phyloP scores from a whole-genome alignment of 2,888 invertebrate genomes.

The Digitonthophagus gazella region DNA sequence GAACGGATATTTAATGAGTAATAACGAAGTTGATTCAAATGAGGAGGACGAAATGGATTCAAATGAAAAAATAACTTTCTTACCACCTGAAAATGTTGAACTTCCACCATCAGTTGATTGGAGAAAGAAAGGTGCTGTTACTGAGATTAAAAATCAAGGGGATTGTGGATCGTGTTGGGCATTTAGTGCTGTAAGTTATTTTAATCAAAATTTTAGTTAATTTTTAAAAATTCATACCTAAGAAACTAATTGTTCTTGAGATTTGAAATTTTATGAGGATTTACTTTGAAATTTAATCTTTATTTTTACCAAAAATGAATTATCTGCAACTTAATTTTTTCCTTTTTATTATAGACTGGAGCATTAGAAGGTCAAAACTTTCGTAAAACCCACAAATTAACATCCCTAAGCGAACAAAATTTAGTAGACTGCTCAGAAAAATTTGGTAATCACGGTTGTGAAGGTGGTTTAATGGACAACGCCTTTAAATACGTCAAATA shows the following conservation, averaged over 20 bases:
- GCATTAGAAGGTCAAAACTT: conserved; percentile 33
- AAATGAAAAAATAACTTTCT: conserved; percentile 57
- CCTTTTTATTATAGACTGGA: conserved; percentile 25
- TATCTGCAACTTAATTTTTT: too few species aligned
- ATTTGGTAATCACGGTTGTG: conserved; percentile 45
- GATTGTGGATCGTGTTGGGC: conserved; percentile 92
- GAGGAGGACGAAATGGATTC: too few species aligned
- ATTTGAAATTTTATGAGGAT: too few species aligned
- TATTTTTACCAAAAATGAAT: conserved; percentile 1
- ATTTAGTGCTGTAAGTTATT: conserved; percentile 72
- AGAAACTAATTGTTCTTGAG: not conserved
- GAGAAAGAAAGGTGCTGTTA: conserved; percentile 81
- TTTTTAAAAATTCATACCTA: too few species aligned
- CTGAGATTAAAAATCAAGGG: conserved; percentile 87
- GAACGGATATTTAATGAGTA: conserved; percentile 56
- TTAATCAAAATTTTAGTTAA: not conserved
- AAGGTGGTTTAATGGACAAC: conserved; percentile 48
- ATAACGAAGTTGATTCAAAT: conserved; percentile 11
- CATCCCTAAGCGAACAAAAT: conserved; percentile 48
- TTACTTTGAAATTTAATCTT: not conserved
- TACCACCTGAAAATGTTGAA: conserved; percentile 67
- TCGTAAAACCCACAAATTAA: conserved; percentile 35
- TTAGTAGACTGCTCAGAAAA: conserved; percentile 48
- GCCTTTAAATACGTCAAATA: conserved; percentile 48
- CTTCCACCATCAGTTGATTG: conserved; percentile 79